A percentile compares a stretch with the other conserved stretches of the same genome.
Conservation (phyloP, 2,113 vertebrate species). For the Aspidoscelis tigris region DNA sequence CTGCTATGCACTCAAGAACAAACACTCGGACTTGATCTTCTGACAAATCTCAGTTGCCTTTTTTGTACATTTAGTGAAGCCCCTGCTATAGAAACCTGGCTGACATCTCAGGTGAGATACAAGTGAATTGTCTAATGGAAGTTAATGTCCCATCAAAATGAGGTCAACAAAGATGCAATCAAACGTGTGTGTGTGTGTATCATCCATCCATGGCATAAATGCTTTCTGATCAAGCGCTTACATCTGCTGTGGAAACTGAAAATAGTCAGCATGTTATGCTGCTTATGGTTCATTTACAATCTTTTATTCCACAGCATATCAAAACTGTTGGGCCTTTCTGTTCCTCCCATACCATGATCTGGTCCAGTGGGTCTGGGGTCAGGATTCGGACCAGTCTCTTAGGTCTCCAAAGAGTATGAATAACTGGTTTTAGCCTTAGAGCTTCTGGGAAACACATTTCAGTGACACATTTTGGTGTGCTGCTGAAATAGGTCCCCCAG, state of each 20-base stretch:
- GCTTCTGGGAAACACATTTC: no score
- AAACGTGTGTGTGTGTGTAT: slow-evolving; percentile 42
- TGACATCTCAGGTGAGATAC: slow-evolving; percentile 65
- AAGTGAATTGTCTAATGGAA: slow-evolving; percentile 72
- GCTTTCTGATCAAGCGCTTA: slow-evolving; percentile 53
- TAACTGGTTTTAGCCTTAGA: no score
- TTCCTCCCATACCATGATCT: no score
- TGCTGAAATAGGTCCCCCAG: no score
- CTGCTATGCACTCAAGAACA: slow-evolving; percentile 69
- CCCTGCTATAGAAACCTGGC: slow-evolving; percentile 42
- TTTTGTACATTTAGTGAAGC: slow-evolving; percentile 60
- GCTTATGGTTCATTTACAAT: not conserved
- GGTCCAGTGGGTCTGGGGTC: no score
- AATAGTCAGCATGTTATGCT: not conserved
- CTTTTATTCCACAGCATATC: not conserved
- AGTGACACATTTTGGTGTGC: no score
- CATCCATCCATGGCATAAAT: slow-evolving; percentile 15
- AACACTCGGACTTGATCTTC: slow-evolving; percentile 70
- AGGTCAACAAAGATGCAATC: slow-evolving; percentile 67
- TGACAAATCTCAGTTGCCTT: slow-evolving; percentile 68
- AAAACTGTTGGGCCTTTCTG: not conserved
- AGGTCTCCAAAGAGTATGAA: no score
- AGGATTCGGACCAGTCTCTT: no score
- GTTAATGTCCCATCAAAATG: slow-evolving; percentile 69
- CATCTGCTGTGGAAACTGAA: slow-evolving; percentile 17